Conservation (phyloP, 2,113 vertebrate genomes). For the Hydrolagus affinis region DNA sequence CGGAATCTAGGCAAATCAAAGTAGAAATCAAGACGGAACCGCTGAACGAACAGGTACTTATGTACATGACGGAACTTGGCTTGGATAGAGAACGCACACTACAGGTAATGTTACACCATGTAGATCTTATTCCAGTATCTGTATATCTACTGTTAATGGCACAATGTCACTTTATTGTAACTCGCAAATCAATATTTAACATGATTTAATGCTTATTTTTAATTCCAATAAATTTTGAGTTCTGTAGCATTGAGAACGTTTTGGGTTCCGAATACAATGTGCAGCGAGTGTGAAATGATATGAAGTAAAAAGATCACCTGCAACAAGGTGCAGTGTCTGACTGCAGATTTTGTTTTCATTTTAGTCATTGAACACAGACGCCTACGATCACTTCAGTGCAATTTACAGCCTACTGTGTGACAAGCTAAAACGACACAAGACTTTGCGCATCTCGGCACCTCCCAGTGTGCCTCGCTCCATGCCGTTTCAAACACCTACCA, state of each 20-base stretch:
- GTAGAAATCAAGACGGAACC: constrained; percentile 77
- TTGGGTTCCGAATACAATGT: not conserved
- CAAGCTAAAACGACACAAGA: constrained; percentile 90
- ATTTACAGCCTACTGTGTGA: constrained; percentile 96
- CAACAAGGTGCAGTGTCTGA: not conserved
- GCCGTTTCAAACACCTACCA: constrained; percentile 64
- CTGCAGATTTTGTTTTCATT: not conserved
- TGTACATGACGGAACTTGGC: constrained; percentile 91
- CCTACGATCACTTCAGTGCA: constrained; percentile 96
- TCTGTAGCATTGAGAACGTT: not conserved
- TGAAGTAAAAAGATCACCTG: too few species aligned
- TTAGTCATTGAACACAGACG: constrained; percentile 82
- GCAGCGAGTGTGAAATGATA: too few species aligned
- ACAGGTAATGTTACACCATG: constrained; percentile 57
- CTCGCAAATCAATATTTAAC: not conserved
- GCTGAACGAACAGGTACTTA: constrained; percentile 84
- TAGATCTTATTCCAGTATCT: not conserved
- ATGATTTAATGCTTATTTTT: not conserved
- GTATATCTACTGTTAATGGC: not conserved
- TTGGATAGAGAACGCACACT: constrained; percentile 84
- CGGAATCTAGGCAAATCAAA: constrained; percentile 88
- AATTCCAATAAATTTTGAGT: not conserved
- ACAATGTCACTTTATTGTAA: not conserved
- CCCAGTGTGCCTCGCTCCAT: constrained; percentile 66
- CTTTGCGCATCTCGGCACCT: constrained; percentile 63